These are phyloP conservation scores for Tetragnatha montana DNA, from an alignment of 2,888 invertebrate genomes.

Conservation along the genomic window DNA sequence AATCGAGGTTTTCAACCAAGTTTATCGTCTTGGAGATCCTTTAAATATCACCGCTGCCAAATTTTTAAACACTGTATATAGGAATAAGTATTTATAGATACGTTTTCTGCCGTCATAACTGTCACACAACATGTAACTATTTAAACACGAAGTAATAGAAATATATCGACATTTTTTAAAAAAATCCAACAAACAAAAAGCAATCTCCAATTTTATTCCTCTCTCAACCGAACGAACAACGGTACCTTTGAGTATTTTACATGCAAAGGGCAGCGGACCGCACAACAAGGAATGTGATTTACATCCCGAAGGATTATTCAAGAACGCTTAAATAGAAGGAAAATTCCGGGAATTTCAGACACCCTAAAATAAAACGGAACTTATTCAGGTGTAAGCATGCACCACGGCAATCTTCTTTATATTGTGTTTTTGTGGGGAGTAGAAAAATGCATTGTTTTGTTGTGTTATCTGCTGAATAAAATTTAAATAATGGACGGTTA, in stretches of 20 bases:
- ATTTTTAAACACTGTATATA: too few species aligned
- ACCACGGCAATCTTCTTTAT: not conserved
- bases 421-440: not conserved
- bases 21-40: too few species aligned
- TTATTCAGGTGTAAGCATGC: not conserved
- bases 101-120: too few species aligned
- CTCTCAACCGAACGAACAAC: not conserved
- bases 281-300: not conserved
- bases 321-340: not conserved
- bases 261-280: not conserved
- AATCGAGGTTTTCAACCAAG: too few species aligned
- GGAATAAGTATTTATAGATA: too few species aligned
- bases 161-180: too few species aligned
- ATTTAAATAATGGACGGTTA: constrained; percentile 45
- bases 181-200: not conserved
- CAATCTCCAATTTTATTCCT: not conserved
- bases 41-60: too few species aligned
- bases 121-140: too few species aligned
- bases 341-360: not conserved
- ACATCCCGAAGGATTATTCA: not conserved
- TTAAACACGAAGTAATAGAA: too few species aligned
- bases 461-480: constrained; percentile 26
- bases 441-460: not conserved
- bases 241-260: not conserved
- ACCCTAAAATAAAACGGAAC: not conserved